phyloP scores from a whole-genome alignment of 2,888 invertebrate genomes.

The Cyclophora punctaria region DNA sequence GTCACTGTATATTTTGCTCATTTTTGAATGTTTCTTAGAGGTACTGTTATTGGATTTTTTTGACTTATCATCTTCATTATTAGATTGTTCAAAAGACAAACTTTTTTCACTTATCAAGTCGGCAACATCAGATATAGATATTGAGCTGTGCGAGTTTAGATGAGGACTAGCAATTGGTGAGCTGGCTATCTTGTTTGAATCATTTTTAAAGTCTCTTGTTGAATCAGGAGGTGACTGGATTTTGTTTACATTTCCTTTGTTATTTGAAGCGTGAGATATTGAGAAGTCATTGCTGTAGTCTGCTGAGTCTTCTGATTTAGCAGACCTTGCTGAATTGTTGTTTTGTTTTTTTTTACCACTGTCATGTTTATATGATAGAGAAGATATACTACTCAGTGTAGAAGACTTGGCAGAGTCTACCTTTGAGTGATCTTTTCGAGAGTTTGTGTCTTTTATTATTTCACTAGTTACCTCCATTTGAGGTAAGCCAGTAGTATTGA shows the following conservation, averaged over 20 bases:
- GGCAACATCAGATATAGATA: constrained; percentile 64
- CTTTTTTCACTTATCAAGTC: constrained; percentile 62
- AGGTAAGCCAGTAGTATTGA: constrained; percentile 50
- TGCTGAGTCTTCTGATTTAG: constrained; percentile 43
- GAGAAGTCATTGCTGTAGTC: constrained; percentile 63
- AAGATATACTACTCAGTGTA: constrained; percentile 35
- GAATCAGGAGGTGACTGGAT: constrained; percentile 5
- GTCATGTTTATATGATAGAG: constrained; percentile 30
- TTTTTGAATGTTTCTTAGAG: constrained; percentile 28
- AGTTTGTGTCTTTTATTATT: constrained; percentile 15
- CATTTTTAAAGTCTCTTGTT: constrained; percentile 14
- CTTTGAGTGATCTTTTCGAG: constrained; percentile 22
- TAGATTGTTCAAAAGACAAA: constrained; percentile 28
- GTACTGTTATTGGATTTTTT: constrained; percentile 21
- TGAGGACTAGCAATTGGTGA: constrained; percentile 34
- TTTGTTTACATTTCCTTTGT: constrained; percentile 26
- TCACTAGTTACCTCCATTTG: constrained; percentile 7
- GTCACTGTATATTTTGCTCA: constrained; percentile 41
- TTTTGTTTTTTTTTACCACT: constrained; percentile 23
- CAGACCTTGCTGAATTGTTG: constrained; percentile 28
- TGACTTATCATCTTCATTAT: constrained; percentile 17
- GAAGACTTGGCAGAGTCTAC: constrained; percentile 29
- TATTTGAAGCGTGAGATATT: constrained; percentile 36
- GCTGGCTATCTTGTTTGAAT: constrained; percentile 23
- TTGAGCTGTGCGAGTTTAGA: constrained; percentile 52